Evolutionary conservation across 2,888 invertebrate genomes (phyloP).

Genomic region (Trissolcus brochymenae): DNA sequence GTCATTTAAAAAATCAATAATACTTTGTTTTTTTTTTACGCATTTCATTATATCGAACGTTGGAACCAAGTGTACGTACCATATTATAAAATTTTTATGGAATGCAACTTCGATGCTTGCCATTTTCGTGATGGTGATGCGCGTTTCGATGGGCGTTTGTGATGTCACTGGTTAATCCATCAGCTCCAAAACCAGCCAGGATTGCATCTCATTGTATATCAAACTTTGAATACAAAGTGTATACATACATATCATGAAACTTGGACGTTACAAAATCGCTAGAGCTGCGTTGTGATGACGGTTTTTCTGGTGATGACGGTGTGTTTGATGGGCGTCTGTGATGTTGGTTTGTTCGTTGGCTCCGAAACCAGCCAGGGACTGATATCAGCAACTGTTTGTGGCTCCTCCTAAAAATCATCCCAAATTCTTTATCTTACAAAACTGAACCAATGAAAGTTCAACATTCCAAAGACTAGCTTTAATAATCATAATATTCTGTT

Average conservation of each 20-base stretch:
- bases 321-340: constrained; percentile 80
- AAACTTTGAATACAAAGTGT: too few relatives aligned
- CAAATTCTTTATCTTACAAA: background rate
- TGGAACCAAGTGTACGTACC: constrained; percentile 3
- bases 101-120: too few relatives aligned
- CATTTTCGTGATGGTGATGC: too few relatives aligned
- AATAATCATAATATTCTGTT: too few relatives aligned
- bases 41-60: constrained; percentile 8
- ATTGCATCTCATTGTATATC: too few relatives aligned
- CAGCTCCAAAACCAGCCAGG: too few relatives aligned
- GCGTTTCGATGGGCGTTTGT: too few relatives aligned
- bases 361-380: constrained; percentile 87
- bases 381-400: constrained; percentile 76
- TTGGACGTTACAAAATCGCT: constrained; percentile 56
- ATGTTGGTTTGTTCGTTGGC: constrained; percentile 80
- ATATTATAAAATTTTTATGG: background rate
- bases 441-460: too few relatives aligned
- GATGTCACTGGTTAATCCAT: too few relatives aligned
- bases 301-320: constrained; percentile 88
- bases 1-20: constrained; percentile 24
- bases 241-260: too few relatives aligned
- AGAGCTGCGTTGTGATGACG: constrained; percentile 91
- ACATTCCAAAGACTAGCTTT: too few relatives aligned
- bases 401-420: constrained; percentile 73
- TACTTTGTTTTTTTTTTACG: constrained; percentile 21